Evolutionary conservation across 2,113 vertebrate genomes (phyloP).

Genomic region (Etia nguti): DNA sequence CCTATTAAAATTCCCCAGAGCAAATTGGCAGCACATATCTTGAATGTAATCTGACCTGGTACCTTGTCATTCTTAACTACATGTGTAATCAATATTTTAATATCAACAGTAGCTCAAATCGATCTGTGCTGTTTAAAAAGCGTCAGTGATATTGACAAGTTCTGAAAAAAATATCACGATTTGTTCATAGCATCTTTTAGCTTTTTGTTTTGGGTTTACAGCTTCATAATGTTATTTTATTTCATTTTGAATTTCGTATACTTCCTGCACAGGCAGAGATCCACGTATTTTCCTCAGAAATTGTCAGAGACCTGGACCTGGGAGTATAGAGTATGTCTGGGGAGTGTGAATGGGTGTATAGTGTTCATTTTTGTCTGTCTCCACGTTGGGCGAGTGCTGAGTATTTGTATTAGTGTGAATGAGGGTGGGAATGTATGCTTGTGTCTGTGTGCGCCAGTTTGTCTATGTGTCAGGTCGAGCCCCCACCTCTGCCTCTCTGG

Average conservation of each 20-base stretch:
- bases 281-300: not conserved
- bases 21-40: not conserved
- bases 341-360: too few species aligned
- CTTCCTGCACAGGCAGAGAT: not conserved
- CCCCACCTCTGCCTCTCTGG: too few species aligned
- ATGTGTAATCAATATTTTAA: not conserved
- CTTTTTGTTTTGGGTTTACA: not conserved
- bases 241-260: rapidly evolving
- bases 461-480: too few species aligned
- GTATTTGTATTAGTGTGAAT: too few species aligned
- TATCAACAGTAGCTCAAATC: not conserved
- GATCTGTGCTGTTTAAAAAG: rapidly evolving
- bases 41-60: not conserved
- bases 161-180: not conserved
- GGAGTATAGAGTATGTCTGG: too few species aligned
- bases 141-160: not conserved
- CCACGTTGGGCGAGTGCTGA: too few species aligned
- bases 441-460: too few species aligned
- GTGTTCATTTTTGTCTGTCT: too few species aligned
- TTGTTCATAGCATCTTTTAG: not conserved
- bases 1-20: not conserved
- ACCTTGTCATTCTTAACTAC: not conserved
- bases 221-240: rapidly evolving
- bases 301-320: too few species aligned
- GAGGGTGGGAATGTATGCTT: too few species aligned